phyloP scores from a whole-genome alignment of 2,888 invertebrate genomes.

The Phorcus lineatus region DNA sequence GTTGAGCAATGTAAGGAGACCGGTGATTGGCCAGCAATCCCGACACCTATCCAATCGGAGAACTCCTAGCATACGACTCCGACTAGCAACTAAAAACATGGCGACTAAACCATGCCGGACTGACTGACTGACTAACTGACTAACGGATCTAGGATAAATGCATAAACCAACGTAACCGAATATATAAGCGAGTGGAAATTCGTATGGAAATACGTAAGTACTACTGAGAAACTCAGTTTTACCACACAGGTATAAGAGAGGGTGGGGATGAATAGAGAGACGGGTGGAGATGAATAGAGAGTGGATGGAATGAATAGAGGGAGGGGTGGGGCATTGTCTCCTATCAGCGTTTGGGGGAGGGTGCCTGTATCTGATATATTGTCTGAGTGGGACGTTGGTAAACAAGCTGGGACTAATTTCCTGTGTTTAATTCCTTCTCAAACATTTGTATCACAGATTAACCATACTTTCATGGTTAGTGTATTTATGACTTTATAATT shows the following conservation, averaged over 20 bases:
- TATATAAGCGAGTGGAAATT: too few relatives aligned
- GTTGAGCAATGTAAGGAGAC: too few relatives aligned
- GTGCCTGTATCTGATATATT: neutral
- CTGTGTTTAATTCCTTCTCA: neutral
- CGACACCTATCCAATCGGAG: too few relatives aligned
- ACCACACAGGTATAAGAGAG: slow-evolving; percentile 32
- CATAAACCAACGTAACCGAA: too few relatives aligned
- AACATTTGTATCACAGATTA: neutral
- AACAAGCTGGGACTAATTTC: neutral
- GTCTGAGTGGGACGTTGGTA: neutral
- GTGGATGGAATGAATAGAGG: slow-evolving; percentile 1
- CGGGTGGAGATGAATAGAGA: slow-evolving; percentile 17
- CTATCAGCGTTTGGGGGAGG: neutral
- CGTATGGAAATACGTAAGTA: too few relatives aligned
- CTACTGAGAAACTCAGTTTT: too few relatives aligned
- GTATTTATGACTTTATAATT: neutral
- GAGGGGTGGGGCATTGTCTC: slow-evolving; percentile 13
- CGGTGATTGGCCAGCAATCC: too few relatives aligned
- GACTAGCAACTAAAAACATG: too few relatives aligned
- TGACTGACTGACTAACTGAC: too few relatives aligned
- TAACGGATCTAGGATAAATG: too few relatives aligned
- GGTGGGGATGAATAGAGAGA: slow-evolving; percentile 38
- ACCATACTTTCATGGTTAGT: neutral
- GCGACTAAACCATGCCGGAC: too few relatives aligned
- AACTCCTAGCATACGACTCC: too few relatives aligned